phyloP scores from a whole-genome alignment of 2,888 invertebrate species.

The Platycheirus rosarum region DNA sequence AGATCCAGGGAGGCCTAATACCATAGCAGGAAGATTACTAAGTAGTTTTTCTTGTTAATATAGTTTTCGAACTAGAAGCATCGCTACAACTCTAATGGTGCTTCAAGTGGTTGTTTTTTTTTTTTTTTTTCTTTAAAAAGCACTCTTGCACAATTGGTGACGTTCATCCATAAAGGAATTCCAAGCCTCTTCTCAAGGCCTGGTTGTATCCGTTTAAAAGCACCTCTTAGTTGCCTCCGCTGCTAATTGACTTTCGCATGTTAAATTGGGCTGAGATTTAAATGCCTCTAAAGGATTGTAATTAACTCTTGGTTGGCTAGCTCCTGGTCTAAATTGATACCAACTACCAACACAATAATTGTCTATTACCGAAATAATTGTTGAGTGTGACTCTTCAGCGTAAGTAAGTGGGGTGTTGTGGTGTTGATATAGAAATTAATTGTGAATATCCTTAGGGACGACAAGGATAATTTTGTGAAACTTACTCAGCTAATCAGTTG shows the following conservation, averaged over 20 bases:
- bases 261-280: constrained; percentile 2
- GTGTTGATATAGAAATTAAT: constrained; percentile 8
- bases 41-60: constrained; percentile 69
- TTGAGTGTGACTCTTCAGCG: constrained; percentile 5
- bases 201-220: no score
- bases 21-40: constrained; percentile 49
- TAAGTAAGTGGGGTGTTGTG: background rate
- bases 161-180: background rate
- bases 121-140: background rate
- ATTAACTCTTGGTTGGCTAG: background rate
- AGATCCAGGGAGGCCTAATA: background rate
- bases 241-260: constrained; percentile 10
- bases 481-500: constrained; percentile 53
- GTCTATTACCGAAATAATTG: constrained; percentile 36
- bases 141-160: background rate
- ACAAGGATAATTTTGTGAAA: constrained; percentile 38
- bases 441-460: constrained; percentile 13
- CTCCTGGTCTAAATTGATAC: constrained; percentile 25
- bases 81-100: constrained; percentile 26
- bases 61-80: constrained; percentile 42
- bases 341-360: constrained; percentile 27
- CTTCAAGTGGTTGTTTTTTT: background rate
- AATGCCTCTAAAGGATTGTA: background rate
- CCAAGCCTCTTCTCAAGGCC: background rate
- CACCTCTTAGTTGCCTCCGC: background rate